Conservation (phyloP, 2,888 invertebrate species). For the Pterostichus niger region DNA sequence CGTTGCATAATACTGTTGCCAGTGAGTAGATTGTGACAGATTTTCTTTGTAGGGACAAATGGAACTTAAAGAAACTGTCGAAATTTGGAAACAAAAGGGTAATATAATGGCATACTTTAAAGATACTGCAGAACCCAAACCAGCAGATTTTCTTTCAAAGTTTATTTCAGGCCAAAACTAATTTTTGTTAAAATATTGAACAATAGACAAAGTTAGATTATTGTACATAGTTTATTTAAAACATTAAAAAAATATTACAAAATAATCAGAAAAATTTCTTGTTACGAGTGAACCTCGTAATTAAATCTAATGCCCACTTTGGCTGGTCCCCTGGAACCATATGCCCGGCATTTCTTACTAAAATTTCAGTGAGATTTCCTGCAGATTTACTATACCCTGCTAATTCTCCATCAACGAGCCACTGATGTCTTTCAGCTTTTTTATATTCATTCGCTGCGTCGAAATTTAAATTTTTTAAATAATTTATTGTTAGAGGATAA, state of each 20-base stretch:
- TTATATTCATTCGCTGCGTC: slow-evolving; percentile 83
- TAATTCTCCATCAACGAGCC: slow-evolving; percentile 84
- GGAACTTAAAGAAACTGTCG: slow-evolving; percentile 93
- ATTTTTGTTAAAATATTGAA: slow-evolving; percentile 68
- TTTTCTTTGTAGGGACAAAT: slow-evolving; percentile 89
- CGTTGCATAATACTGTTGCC: slow-evolving; percentile 68
- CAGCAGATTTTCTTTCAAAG: slow-evolving; percentile 94
- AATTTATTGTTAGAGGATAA: slow-evolving; percentile 90
- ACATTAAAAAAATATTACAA: slow-evolving; percentile 55
- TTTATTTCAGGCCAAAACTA: slow-evolving; percentile 87
- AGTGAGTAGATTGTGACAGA: not conserved
- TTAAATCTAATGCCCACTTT: slow-evolving; percentile 86
- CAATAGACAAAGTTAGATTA: slow-evolving; percentile 40
- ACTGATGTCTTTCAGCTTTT: slow-evolving; percentile 82
- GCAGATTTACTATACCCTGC: slow-evolving; percentile 88
- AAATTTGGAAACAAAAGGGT: slow-evolving; percentile 93
- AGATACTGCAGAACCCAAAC: slow-evolving; percentile 90
- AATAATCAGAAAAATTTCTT: slow-evolving; percentile 74
- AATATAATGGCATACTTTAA: slow-evolving; percentile 94
- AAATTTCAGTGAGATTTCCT: slow-evolving; percentile 85
- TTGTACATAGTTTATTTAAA: slow-evolving; percentile 64
- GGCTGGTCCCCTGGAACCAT: slow-evolving; percentile 91
- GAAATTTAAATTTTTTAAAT: slow-evolving; percentile 86
- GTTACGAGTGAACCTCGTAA: slow-evolving; percentile 83
- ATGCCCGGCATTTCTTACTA: slow-evolving; percentile 90